Percentiles rank a stretch among this genome's conserved stretches.
Conservation (phyloP, 2,113 vertebrate genomes). For the Paracanthobrama guichenoti region DNA sequence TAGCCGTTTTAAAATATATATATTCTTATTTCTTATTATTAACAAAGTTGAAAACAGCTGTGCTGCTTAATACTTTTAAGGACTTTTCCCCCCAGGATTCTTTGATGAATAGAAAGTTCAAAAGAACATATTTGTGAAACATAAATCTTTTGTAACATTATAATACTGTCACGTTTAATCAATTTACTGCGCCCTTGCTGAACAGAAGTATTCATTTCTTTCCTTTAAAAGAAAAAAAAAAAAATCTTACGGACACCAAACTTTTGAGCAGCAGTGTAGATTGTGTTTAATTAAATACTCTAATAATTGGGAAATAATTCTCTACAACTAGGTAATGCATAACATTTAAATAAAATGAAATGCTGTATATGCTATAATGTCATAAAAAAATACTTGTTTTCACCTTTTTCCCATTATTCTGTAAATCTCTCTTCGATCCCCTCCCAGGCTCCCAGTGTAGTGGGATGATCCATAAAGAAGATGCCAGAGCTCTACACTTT, state of each 20-base stretch:
- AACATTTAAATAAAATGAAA: not conserved
- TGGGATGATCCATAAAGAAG: conserved; percentile 83
- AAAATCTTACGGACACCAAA: not conserved
- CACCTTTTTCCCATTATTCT: not conserved
- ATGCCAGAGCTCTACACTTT: conserved; percentile 78
- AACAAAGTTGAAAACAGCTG: too few relatives aligned
- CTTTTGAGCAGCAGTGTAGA: not conserved
- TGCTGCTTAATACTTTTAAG: too few relatives aligned
- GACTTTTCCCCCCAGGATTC: too few relatives aligned
- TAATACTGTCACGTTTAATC: not conserved
- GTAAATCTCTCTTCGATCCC: conserved; percentile 38
- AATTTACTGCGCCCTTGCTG: not conserved
- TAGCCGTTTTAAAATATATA: not conserved
- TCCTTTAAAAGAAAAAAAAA: not conserved
- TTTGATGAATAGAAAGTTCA: too few relatives aligned
- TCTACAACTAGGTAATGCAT: not conserved
- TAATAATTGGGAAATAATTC: not conserved
- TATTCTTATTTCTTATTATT: not conserved
- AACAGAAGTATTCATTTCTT: not conserved
- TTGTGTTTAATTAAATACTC: not conserved
- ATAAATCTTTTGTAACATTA: not conserved
- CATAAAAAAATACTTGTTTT: not conserved
- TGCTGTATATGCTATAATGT: not conserved
- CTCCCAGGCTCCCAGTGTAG: conserved; percentile 78
- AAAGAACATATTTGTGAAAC: not conserved